A percentile compares a stretch with the other conserved stretches of the same genome.
These are phyloP conservation scores for Balearica regulorum DNA, from an alignment of 2,797 vertebrate genomes.

Conservation along the genomic window DNA sequence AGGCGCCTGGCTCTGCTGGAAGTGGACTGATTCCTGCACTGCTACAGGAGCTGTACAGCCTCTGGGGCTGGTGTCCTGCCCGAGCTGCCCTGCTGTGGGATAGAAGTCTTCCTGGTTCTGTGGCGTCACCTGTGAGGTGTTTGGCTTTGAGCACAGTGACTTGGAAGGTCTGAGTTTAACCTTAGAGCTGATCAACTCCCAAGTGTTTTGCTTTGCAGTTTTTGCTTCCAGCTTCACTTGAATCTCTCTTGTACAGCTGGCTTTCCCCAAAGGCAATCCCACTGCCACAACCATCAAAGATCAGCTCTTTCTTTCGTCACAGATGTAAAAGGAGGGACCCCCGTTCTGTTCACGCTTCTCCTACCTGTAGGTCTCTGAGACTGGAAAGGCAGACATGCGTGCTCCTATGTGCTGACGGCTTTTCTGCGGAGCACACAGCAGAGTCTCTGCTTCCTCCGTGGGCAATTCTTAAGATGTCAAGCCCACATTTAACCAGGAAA, in stretches of 20 bases:
- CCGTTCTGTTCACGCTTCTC: not conserved
- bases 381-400: fast-evolving
- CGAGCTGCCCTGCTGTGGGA: fast-evolving
- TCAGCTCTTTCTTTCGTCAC: not conserved
- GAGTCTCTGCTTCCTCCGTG: not conserved
- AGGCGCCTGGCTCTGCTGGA: not conserved
- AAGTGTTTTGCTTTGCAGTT: not conserved
- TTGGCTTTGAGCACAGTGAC: not conserved
- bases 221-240: not conserved
- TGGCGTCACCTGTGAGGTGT: not conserved
- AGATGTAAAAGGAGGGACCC: not conserved
- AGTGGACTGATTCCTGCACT: not conserved
- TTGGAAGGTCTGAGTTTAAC: not conserved
- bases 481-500: fast-evolving
- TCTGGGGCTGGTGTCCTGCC: not conserved
- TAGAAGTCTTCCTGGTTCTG: not conserved
- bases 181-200: not conserved
- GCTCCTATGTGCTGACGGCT: fast-evolving
- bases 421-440: fast-evolving
- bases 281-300: not conserved
- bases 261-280: not conserved
- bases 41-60: not conserved
- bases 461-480: not conserved
- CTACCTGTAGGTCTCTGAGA: not conserved
- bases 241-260: not conserved